Base-by-base conservation (phyloP, 2,797 vertebrate genomes). In the Botia almorhae region DNA sequence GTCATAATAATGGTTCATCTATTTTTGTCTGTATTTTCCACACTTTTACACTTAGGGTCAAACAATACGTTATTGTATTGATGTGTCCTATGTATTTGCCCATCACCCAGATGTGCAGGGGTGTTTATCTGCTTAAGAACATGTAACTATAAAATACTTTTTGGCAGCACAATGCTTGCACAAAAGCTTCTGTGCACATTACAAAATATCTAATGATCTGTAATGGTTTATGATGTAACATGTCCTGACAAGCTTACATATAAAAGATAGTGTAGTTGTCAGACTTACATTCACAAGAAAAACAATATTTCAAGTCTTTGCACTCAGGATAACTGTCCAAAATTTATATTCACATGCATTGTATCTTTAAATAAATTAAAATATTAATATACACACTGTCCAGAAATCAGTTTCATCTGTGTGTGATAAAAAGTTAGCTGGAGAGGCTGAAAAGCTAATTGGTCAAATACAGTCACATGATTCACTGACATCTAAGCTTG, bases 381-480 rank as follows among this genome's bases (percentile, higher is more conserved):
- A 46, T 8, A 61, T 12, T 16, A 29, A 26, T 29, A 29, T 6
- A 56, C 19, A 21, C 21, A 60, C 12, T 4, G 58, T 23, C 21
- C 21, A 64, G 7, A 7, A 75, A 53, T 33, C 12, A 56, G 39
- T 60, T 73, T 60, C 16, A 26, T 36, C 19, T 43, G 23, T 29
- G 16, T 69, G 14, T 69, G 8, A 46, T 46, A 46, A 13, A 55
- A 43, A 43, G 11, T 10, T 5, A 19, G 3, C 51, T 68, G 5
- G 53, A 58, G 36, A 69, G 10, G 10, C n/a, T 29, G 63, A 69
- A 29, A 48, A 46, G 39, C 23, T 60, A 69, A 69, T 69, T 69
- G 76, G 55, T 60, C 43, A 78, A 78, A 69, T 17, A 26, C 21
- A 61, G 55, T 61, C 43, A 61, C 76, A 78, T 78, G 76, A 39